These are phyloP conservation scores for Plutella xylostella DNA, from an alignment of 2,888 invertebrate species.

Conservation along the genomic window DNA sequence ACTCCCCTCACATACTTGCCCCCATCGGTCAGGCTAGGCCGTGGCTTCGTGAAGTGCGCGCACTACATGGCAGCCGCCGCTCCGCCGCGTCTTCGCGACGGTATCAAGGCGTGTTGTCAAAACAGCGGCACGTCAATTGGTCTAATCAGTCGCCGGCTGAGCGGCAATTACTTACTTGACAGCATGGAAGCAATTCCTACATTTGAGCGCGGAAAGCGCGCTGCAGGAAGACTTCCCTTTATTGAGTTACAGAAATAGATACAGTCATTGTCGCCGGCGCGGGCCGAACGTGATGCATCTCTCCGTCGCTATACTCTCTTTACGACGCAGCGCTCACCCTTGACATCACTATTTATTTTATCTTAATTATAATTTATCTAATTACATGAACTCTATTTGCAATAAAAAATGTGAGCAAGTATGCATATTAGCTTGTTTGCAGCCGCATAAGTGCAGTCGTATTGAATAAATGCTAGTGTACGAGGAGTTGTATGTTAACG, in stretches of 20 bases:
- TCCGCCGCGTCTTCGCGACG: background rate
- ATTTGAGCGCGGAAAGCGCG: conserved; percentile 64
- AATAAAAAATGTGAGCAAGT: no score
- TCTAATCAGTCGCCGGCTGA: conserved; percentile 61
- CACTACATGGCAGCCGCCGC: background rate
- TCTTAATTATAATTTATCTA: background rate
- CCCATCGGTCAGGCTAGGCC: conserved; percentile 6
- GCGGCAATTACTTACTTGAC: conserved; percentile 66
- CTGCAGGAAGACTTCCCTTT: conserved; percentile 65
- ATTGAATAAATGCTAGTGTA: no score
- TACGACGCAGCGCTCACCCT: background rate
- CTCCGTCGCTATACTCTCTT: no score
- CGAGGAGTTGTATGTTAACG: no score
- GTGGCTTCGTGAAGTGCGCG: background rate
- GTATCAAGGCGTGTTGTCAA: conserved; percentile 48
- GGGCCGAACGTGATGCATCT: background rate
- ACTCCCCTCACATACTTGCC: no score
- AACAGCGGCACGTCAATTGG: conserved; percentile 65
- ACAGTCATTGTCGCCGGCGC: conserved; percentile 14
- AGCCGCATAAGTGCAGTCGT: no score
- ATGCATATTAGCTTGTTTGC: no score
- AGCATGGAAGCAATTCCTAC: conserved; percentile 67
- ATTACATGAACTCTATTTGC: background rate
- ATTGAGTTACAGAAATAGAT: conserved; percentile 43
- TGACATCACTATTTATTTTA: background rate